Evolutionary conservation across 2,888 invertebrate species (phyloP), one percentile per base, ranked within the genome.

Genomic region (Strigamia transsilvanica): DNA sequence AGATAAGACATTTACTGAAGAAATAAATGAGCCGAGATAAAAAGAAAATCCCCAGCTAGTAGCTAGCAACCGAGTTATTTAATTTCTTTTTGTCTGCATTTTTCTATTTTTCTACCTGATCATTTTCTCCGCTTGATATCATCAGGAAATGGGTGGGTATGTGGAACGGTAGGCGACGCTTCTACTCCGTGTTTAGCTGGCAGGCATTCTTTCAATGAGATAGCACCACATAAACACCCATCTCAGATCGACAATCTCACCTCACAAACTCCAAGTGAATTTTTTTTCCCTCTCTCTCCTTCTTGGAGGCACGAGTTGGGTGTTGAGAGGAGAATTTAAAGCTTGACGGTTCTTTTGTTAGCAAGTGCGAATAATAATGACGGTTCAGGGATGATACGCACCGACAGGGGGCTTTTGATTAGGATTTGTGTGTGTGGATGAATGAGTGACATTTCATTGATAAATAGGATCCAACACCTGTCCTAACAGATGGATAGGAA

Each of bases 221-320:
- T 51, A 51, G 51, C 18, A 51, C 51, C 51, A 51, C 51, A 51
- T 51, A 51, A 51, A 51, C 51, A 51, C 51, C 51, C 51, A 51
- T 51, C 51, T 18, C 18, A 51, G 51, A 51, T 51, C n/a, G 51
- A 15, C 51, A 18, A 51, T 51, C 51, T 51, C 12, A 18, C 51
- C 15, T 18, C 18, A 18, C 6, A n/a, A 7, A 38, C 38, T 6
- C 38, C 38, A 6, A 38, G 38, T 38, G 51, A 51, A 51, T 51
- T 51, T 51, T 51, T 51, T 51, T 51, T n/a, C n/a, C n/a, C n/a
- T n/a, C n/a, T n/a, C n/a, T n/a, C 4, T 46, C 4, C 15, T 51
- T 51, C 51, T 18, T 38, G 38, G 38, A 6, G 51, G 51, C 18
- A 18, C 18, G 51, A 18, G 51, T 18, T 51, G 18, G 15, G 51